phyloP scores from a whole-genome alignment of 2,797 vertebrate species.

The Microctenopoma lineatum region DNA sequence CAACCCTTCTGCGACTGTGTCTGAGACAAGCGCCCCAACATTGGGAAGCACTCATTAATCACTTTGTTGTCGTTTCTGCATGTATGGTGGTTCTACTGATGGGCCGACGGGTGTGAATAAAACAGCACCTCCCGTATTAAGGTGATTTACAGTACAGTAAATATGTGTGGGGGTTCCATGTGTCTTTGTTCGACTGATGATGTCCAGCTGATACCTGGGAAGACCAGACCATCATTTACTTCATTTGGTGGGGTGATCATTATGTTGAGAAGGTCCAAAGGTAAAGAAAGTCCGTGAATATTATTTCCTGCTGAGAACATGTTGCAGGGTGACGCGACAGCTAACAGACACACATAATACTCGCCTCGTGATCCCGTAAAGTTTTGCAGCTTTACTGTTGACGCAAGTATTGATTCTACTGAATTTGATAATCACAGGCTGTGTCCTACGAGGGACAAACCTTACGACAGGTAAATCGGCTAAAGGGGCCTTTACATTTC shows the following conservation, averaged over 20 bases:
- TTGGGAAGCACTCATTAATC: conserved; percentile 38
- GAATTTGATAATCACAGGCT: conserved; percentile 4
- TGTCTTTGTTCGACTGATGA: conserved; percentile 14
- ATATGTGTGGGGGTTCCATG: not conserved
- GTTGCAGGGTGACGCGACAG: not conserved
- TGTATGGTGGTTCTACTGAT: not conserved
- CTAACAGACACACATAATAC: not conserved
- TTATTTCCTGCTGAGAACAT: not conserved
- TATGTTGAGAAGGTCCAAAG: too few species aligned
- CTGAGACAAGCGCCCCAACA: conserved; percentile 48
- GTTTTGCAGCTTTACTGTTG: not conserved
- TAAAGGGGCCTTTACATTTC: conserved; percentile 42
- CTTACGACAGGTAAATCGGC: conserved; percentile 17
- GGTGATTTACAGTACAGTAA: not conserved
- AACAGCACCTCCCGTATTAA: not conserved
- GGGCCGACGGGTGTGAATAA: not conserved
- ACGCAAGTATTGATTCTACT: conserved; percentile 17
- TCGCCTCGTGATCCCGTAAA: conserved; percentile 3
- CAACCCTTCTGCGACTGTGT: conserved; percentile 34
- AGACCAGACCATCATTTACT: not conserved
- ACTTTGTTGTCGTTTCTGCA: conserved; percentile 1
- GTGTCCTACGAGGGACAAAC: conserved; percentile 21
- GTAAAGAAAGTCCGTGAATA: not conserved
- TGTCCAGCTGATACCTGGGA: not conserved
- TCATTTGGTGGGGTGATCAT: not conserved